Conservation (phyloP, 2,113 vertebrate genomes). For the Argyrosomus japonicus region DNA sequence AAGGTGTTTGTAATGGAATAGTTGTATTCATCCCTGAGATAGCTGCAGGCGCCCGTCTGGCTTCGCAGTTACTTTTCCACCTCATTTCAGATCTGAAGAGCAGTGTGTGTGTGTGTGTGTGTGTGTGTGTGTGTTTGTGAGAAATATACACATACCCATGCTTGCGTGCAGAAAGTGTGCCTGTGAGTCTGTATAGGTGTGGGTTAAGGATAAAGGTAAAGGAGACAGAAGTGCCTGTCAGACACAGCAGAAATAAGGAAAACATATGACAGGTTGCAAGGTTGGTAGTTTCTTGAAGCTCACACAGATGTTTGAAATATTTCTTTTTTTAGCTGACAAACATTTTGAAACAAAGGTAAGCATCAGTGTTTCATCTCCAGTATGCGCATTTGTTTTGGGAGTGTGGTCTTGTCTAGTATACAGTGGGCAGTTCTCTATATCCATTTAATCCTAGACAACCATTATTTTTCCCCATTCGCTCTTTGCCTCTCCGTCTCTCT, state of each 20-base stretch:
- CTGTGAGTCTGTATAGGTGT: conserved; percentile 14
- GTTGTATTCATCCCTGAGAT: conserved; percentile 69
- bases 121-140: conserved; percentile 13
- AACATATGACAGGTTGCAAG: conserved; percentile 32
- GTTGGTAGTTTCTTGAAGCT: conserved; percentile 18
- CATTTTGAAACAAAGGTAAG: conserved; percentile 51
- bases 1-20: conserved; percentile 76
- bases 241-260: conserved; percentile 23
- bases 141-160: conserved; percentile 5
- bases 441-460: conserved; percentile 72
- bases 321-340: conserved; percentile 48
- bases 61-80: conserved; percentile 69
- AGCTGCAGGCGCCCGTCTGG: conserved; percentile 64
- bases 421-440: conserved; percentile 58
- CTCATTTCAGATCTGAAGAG: conserved; percentile 76
- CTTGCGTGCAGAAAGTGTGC: conserved; percentile 1
- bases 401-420: conserved; percentile 54
- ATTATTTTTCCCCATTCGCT: conserved; percentile 50
- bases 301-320: conserved; percentile 33
- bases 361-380: conserved; percentile 29
- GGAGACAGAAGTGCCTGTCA: conserved; percentile 43
- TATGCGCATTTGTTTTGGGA: conserved; percentile 63
- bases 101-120: conserved; percentile 23
- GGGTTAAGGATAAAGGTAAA: conserved; percentile 49
- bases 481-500: conserved; percentile 17